Evolutionary conservation across 2,888 invertebrate genomes (phyloP).

Genomic region (Drosophila pseudotalamancana): DNA sequence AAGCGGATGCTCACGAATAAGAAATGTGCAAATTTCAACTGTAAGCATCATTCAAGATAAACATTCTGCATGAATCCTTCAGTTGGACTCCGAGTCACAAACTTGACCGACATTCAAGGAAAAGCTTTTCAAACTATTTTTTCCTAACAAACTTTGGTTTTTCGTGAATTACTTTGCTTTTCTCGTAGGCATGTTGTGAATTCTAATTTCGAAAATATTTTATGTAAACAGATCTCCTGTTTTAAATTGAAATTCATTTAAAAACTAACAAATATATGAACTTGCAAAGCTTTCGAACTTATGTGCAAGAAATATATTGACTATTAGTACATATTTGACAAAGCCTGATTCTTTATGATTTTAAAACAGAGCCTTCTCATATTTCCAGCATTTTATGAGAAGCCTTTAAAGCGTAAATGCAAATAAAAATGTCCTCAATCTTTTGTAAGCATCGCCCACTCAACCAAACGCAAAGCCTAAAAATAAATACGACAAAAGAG

Average conservation of each 20-base stretch:
- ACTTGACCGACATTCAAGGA: slow-evolving; percentile 1
- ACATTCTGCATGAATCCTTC: neutral
- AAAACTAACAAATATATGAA: no score
- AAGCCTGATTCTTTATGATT: no score
- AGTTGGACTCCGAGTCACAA: neutral
- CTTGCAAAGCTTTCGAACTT: no score
- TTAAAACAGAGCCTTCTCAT: no score
- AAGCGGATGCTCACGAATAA: neutral
- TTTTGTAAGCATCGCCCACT: slow-evolving; percentile 12
- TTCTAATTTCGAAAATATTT: no score
- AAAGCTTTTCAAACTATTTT: neutral
- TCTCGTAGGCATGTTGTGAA: no score
- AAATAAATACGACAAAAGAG: slow-evolving; percentile 45
- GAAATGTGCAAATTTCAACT: slow-evolving; percentile 9
- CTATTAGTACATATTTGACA: no score
- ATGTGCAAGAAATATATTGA: no score
- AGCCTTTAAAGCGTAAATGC: slow-evolving; percentile 8
- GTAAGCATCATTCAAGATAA: neutral
- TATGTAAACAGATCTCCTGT: no score
- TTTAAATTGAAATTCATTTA: no score
- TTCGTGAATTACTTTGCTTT: no score
- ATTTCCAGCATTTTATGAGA: neutral
- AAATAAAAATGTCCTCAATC: slow-evolving; percentile 28
- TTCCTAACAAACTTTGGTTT: neutral
- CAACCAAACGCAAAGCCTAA: slow-evolving; percentile 29